A percentile compares a stretch with the other conserved stretches of the same genome.
phyloP scores from a whole-genome alignment of 2,888 invertebrate species.

The Drosophila limbata region DNA sequence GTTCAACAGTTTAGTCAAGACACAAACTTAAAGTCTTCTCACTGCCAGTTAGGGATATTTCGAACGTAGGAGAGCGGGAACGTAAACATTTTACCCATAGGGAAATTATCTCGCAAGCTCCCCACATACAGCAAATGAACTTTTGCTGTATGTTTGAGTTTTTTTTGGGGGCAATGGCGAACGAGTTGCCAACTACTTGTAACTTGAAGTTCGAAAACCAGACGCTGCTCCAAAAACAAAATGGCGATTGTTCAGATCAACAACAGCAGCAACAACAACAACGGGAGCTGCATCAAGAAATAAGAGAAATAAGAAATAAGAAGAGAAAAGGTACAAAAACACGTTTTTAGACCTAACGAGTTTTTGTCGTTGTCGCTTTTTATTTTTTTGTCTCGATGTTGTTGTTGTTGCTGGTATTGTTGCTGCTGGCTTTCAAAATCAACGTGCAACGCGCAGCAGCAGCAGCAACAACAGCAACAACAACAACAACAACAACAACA shows the following conservation, averaged over 20 bases:
- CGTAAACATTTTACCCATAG: conserved; percentile 1
- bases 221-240: conserved; percentile 52
- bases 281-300: conserved; percentile 15
- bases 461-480: conserved; percentile 15
- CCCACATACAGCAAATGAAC: conserved; percentile 48
- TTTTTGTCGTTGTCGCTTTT: conserved; percentile 49
- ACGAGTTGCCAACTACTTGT: conserved; percentile 40
- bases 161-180: conserved; percentile 9
- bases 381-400: conserved; percentile 18
- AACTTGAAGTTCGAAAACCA: conserved; percentile 56
- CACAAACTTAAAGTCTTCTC: not conserved
- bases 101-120: conserved; percentile 47
- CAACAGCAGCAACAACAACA: conserved; percentile 12
- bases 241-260: conserved; percentile 69
- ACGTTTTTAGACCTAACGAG: conserved; percentile 74
- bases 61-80: not conserved
- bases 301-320: conserved; percentile 21
- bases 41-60: not conserved
- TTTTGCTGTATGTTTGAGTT: conserved; percentile 17
- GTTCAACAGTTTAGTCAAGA: not conserved
- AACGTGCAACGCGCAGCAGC: conserved; percentile 57
- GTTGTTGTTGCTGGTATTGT: conserved; percentile 23
- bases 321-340: conserved; percentile 63
- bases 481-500: not conserved
- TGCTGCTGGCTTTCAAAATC: conserved; percentile 55